Percentiles rank a stretch among this genome's conserved stretches.
phyloP scores from a whole-genome alignment of 2,888 invertebrate genomes.

The Drosophila fulvimacula region DNA sequence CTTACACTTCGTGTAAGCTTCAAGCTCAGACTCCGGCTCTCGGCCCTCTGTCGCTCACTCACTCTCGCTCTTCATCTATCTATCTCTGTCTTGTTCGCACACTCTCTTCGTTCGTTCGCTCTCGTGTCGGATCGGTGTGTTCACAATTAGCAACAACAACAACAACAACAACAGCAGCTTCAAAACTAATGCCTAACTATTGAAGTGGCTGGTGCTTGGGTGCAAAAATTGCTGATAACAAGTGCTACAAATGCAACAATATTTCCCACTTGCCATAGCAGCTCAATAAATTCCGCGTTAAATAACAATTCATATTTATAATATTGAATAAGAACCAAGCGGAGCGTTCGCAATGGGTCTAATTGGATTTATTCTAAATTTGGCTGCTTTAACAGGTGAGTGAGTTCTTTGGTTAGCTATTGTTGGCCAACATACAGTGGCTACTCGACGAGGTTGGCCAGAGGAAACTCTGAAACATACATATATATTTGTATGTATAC shows the following conservation, averaged over 20 bases:
- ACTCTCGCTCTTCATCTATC: slow-evolving; percentile 5
- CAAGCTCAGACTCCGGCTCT: slow-evolving; percentile 62
- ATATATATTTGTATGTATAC: no score
- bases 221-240: slow-evolving; percentile 26
- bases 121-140: slow-evolving; percentile 59
- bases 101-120: slow-evolving; percentile 39
- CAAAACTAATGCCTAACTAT: slow-evolving; percentile 39
- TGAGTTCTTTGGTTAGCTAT: slow-evolving; percentile 37
- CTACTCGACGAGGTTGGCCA: background rate
- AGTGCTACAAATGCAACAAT: slow-evolving; percentile 38
- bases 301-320: slow-evolving; percentile 21
- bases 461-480: no score
- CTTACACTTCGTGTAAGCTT: slow-evolving; percentile 61
- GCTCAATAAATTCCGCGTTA: slow-evolving; percentile 2
- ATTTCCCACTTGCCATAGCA: slow-evolving; percentile 11
- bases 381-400: slow-evolving; percentile 84
- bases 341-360: slow-evolving; percentile 66
- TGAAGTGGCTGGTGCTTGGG: slow-evolving; percentile 27
- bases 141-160: slow-evolving; percentile 33
- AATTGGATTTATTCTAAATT: slow-evolving; percentile 84
- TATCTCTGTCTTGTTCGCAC: slow-evolving; percentile 3
- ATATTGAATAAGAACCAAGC: slow-evolving; percentile 20
- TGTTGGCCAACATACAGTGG: slow-evolving; percentile 9
- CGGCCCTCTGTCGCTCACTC: slow-evolving; percentile 29
- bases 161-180: slow-evolving; percentile 13